These are phyloP conservation scores for Drosophila baimaii DNA, from an alignment of 1,140 invertebrate species.

Conservation along the genomic window DNA sequence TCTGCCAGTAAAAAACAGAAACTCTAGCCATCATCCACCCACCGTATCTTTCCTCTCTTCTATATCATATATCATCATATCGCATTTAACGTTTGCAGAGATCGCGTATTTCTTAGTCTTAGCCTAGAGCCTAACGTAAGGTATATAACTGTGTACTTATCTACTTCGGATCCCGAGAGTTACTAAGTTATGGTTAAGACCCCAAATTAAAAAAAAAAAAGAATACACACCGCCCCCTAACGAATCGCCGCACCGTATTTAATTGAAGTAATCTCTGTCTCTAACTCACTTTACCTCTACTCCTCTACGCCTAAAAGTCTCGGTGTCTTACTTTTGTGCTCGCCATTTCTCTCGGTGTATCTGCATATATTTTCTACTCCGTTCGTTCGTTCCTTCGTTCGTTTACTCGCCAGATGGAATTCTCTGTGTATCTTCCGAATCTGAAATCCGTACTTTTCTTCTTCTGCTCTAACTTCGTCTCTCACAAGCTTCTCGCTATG, in stretches of 20 bases:
- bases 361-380: slow-evolving; percentile 30
- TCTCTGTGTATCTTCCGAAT: slow-evolving; percentile 28
- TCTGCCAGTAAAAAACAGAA: slow-evolving; percentile 55
- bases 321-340: slow-evolving; percentile 39
- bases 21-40: slow-evolving; percentile 26
- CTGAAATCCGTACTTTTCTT: slow-evolving; percentile 14
- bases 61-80: slow-evolving; percentile 10
- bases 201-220: not conserved
- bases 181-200: slow-evolving; percentile 40
- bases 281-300: slow-evolving; percentile 8
- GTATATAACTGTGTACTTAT: slow-evolving; percentile 51
- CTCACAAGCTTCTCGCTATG: slow-evolving; percentile 17
- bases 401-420: slow-evolving; percentile 22
- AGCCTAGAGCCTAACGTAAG: slow-evolving; percentile 61
- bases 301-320: slow-evolving; percentile 31
- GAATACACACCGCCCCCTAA: slow-evolving; percentile 38
- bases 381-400: slow-evolving; percentile 16
- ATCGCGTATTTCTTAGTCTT: slow-evolving; percentile 56
- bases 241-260: slow-evolving; percentile 56
- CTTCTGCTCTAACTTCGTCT: slow-evolving; percentile 32
- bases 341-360: slow-evolving; percentile 46
- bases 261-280: slow-evolving; percentile 41
- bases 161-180: slow-evolving; percentile 41
- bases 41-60: slow-evolving; percentile 36
- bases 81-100: slow-evolving; percentile 53